Conservation (phyloP, 2,113 vertebrate species). For the Hyaena hyaena region DNA sequence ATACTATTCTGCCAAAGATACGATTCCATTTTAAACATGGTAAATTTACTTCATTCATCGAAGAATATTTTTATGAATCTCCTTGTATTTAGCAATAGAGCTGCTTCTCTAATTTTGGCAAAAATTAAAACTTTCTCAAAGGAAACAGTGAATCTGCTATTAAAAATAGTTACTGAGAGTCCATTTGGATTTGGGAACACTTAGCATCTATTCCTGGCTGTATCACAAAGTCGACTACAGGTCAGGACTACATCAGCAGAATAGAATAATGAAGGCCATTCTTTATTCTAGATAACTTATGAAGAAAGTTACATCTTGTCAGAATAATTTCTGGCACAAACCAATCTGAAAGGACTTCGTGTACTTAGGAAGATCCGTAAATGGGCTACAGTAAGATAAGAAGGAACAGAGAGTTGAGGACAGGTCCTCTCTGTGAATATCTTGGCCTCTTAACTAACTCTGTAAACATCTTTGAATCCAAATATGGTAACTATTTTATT, state of each 20-base stretch:
- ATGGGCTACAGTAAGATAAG: not conserved
- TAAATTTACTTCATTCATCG: not conserved
- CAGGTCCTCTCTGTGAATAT: not conserved
- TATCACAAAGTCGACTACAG: not conserved
- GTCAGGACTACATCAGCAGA: not conserved
- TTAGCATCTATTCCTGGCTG: not conserved
- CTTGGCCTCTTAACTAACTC: not conserved
- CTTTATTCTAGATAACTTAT: not conserved
- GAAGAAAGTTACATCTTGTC: not conserved
- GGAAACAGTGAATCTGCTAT: not conserved
- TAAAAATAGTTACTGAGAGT: not conserved
- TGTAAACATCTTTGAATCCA: not conserved
- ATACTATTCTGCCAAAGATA: not conserved
- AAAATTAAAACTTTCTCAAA: conserved; percentile 8
- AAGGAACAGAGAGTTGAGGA: not conserved
- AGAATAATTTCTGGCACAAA: not conserved
- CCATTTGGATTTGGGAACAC: not conserved
- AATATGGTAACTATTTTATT: not conserved
- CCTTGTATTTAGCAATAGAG: not conserved
- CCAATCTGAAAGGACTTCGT: not conserved
- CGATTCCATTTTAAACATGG: not conserved
- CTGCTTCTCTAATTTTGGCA: not conserved
- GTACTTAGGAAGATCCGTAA: not conserved
- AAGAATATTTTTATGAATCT: not conserved
- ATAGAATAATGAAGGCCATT: not conserved